Conservation (phyloP, 2,113 vertebrate genomes). For the Trachemys scripta region DNA sequence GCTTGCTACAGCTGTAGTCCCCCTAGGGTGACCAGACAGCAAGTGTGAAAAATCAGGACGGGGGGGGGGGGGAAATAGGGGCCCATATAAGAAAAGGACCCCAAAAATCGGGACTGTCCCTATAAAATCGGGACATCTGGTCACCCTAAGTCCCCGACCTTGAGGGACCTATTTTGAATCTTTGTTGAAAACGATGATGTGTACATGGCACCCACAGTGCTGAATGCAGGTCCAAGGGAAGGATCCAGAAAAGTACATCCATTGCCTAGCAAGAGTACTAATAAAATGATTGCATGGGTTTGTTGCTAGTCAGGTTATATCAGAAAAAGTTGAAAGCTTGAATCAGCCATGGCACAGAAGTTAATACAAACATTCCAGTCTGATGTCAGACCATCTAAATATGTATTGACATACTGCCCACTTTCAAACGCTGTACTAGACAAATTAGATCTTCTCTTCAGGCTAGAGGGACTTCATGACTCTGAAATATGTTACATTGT, state of each 20-base stretch:
- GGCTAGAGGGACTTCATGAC: neutral
- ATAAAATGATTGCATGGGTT: neutral
- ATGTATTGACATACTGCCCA: neutral
- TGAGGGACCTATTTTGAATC: neutral
- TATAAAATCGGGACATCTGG: too few species aligned
- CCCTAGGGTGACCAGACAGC: fast-evolving
- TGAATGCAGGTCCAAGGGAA: fast-evolving
- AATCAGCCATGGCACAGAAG: neutral
- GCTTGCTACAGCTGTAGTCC: neutral
- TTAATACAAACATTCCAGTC: neutral
- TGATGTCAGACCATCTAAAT: neutral
- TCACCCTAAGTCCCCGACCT: too few species aligned
- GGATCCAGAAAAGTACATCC: neutral
- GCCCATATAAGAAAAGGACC: too few species aligned
- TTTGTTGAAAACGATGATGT: neutral
- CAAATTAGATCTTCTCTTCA: neutral
- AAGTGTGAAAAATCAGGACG: too few species aligned
- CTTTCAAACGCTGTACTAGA: neutral
- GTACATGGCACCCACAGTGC: neutral
- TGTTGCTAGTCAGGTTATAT: neutral
- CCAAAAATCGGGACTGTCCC: too few species aligned
- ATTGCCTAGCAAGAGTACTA: neutral
- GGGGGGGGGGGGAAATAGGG: too few species aligned
- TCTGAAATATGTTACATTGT: neutral
- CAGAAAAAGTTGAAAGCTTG: neutral